phyloP scores from a whole-genome alignment of 2,888 invertebrate genomes.

The Phortica okadai region DNA sequence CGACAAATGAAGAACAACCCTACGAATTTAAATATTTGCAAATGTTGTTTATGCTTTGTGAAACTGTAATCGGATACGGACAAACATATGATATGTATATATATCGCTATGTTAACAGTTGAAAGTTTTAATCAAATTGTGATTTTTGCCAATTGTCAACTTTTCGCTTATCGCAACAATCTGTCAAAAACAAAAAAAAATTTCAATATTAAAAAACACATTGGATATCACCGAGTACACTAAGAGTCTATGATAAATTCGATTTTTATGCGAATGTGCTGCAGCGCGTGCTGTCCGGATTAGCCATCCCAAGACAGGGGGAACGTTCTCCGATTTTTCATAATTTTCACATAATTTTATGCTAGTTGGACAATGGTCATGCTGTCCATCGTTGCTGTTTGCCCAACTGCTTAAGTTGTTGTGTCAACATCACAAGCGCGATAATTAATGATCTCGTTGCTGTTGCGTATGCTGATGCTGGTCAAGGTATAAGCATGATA shows the following conservation, averaged over 20 bases:
- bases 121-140: not conserved
- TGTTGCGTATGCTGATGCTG: constrained; percentile 23
- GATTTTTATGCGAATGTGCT: constrained; percentile 17
- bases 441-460: constrained; percentile 59
- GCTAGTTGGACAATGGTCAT: constrained; percentile 34
- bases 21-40: constrained; percentile 34
- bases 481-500: constrained; percentile 63
- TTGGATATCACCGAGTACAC: constrained; percentile 3
- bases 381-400: constrained; percentile 18
- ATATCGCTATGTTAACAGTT: not conserved
- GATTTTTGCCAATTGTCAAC: constrained; percentile 1
- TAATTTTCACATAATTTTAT: not conserved
- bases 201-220: not conserved
- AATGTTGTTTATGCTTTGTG: constrained; percentile 11
- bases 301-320: not conserved
- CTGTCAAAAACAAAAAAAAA: not conserved
- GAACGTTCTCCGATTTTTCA: not conserved
- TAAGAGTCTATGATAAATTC: constrained; percentile 18
- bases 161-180: constrained; percentile 23
- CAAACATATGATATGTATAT: too few relatives aligned
- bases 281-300: constrained; percentile 7
- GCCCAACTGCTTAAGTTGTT: constrained; percentile 37
- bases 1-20: constrained; percentile 30
- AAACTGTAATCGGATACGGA: not conserved
- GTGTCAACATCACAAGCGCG: constrained; percentile 33